phyloP scores from a whole-genome alignment of 1,140 invertebrate species.

The Homarus americanus region DNA sequence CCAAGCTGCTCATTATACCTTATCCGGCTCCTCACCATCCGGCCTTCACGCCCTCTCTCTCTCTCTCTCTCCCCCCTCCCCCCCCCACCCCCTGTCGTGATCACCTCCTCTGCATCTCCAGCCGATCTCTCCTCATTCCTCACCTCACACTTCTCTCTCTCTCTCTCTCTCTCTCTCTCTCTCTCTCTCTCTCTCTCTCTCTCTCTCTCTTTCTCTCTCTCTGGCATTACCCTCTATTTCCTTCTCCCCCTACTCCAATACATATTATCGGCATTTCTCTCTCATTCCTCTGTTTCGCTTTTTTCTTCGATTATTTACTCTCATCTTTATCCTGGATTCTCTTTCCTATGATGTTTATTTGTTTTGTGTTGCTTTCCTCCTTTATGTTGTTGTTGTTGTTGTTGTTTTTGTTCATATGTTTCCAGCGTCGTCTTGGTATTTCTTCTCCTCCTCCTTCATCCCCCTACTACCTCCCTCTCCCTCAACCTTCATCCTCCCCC shows the following conservation, averaged over 20 bases:
- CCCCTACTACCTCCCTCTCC: neutral
- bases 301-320: neutral
- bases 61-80: too few species aligned
- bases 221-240: neutral
- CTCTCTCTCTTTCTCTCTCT: neutral
- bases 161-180: neutral
- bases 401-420: too few species aligned
- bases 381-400: too few species aligned
- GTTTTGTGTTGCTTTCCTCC: too few species aligned
- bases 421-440: neutral
- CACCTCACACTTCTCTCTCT: neutral
- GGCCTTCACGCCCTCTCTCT: neutral
- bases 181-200: neutral
- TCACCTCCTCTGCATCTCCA: too few species aligned
- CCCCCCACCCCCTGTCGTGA: too few species aligned
- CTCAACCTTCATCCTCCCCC: neutral
- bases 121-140: neutral
- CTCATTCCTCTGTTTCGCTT: neutral
- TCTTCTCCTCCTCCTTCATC: neutral
- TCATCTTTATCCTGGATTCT: neutral
- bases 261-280: neutral
- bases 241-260: neutral
- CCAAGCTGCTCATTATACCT: too few species aligned
- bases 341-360: too few species aligned
- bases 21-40: neutral